A percentile compares a stretch with the other conserved stretches of the same genome.
Conservation (phyloP, 2,888 invertebrate species). For the Polylopha cassiicola region DNA sequence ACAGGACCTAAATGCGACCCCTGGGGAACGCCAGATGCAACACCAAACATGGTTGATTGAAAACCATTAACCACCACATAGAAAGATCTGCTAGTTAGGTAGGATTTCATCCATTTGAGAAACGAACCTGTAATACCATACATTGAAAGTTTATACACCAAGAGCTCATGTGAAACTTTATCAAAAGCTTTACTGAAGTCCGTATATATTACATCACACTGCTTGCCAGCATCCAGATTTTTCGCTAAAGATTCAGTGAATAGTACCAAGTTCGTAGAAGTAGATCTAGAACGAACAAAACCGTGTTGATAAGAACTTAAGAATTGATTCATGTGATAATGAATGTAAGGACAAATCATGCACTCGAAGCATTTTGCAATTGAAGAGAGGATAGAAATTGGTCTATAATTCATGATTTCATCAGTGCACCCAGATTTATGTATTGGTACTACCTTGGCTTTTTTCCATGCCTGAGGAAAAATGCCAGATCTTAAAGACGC, state of each 20-base stretch:
- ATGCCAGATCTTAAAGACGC: background rate
- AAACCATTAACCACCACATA: slow-evolving; percentile 13
- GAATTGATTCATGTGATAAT: background rate
- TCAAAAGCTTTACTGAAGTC: slow-evolving; percentile 24
- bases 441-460: background rate
- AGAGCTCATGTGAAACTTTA: slow-evolving; percentile 18
- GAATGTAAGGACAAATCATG: background rate
- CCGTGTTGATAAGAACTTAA: slow-evolving; percentile 10
- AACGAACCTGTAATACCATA: slow-evolving; percentile 18
- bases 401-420: background rate
- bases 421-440: background rate
- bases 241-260: slow-evolving; percentile 6
- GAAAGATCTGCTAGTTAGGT: slow-evolving; percentile 5
- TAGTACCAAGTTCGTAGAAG: slow-evolving; percentile 5
- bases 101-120: slow-evolving; percentile 9
- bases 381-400: slow-evolving; percentile 8
- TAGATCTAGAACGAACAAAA: slow-evolving; percentile 9
- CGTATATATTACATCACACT: slow-evolving; percentile 22
- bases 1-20: slow-evolving; percentile 16
- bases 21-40: slow-evolving; percentile 17
- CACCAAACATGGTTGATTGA: background rate
- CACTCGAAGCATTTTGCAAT: slow-evolving; percentile 10
- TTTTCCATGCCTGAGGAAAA: background rate
- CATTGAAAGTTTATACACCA: slow-evolving; percentile 13
- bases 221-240: slow-evolving; percentile 2